Evolutionary conservation across 64 coral and sea anemone genomes (phyloP).

Genomic region (Stichodactyla mertensii): DNA sequence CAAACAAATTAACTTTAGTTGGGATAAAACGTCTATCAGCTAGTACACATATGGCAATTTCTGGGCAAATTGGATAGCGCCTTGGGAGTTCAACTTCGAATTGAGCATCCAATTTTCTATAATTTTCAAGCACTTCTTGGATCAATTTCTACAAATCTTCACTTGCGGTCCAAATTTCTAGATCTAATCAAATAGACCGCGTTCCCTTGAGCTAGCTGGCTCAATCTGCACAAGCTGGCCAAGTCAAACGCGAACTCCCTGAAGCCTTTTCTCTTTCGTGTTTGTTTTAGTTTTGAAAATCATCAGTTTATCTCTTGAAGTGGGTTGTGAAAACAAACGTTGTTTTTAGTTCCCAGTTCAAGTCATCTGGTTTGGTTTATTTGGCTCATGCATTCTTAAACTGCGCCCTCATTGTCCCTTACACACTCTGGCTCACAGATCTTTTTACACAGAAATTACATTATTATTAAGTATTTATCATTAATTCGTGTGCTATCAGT

Average conservation of each 20-base stretch:
- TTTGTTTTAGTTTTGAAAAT: background rate
- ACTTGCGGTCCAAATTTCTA: background rate
- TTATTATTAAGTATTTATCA: background rate
- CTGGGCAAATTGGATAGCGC: background rate
- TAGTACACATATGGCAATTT: background rate
- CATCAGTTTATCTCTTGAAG: background rate
- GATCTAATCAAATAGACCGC: background rate
- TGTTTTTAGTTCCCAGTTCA: background rate
- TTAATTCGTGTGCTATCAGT: background rate
- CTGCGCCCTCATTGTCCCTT: no score
- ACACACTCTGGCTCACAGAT: no score
- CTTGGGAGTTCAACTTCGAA: background rate
- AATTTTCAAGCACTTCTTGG: conserved; percentile 1
- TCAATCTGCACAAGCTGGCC: background rate
- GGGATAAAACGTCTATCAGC: background rate
- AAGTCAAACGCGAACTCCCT: no score
- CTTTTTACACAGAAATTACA: no score
- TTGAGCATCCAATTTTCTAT: conserved; percentile 2
- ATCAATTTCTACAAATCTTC: background rate
- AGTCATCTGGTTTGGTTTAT: no score
- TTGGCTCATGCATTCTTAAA: no score
- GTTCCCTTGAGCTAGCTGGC: background rate
- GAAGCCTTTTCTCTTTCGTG: background rate
- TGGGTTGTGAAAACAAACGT: background rate
- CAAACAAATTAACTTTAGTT: conserved; percentile 16